phyloP scores from a whole-genome alignment of 2,888 invertebrate genomes.

The Drosophila parthenogenetica region DNA sequence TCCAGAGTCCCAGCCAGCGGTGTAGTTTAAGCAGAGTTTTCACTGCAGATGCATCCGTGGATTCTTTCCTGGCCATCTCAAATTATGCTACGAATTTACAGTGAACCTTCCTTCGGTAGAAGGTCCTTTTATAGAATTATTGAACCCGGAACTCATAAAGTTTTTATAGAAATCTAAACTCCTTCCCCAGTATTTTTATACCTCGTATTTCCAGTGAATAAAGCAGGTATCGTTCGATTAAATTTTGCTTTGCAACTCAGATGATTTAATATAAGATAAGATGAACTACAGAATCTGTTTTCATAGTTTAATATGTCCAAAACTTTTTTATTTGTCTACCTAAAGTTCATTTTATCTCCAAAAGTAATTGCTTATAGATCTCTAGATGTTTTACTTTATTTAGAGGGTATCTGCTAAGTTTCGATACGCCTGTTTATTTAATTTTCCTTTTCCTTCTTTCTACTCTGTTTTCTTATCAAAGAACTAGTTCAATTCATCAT shows the following conservation, averaged over 20 bases:
- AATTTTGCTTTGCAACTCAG: too few species aligned
- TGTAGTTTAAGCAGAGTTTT: conserved; percentile 24
- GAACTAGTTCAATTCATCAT: conserved; percentile 14
- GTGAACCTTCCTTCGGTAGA: background rate
- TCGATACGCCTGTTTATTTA: background rate
- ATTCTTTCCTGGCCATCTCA: conserved; percentile 23
- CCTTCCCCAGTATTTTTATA: background rate
- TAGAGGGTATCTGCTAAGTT: conserved; percentile 2
- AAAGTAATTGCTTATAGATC: background rate
- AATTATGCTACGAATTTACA: background rate
- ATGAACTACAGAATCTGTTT: background rate
- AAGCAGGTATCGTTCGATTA: background rate
- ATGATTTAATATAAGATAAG: too few species aligned
- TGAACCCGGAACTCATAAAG: conserved; percentile 1
- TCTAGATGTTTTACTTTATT: background rate
- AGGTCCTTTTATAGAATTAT: conserved; percentile 57
- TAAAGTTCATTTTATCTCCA: too few species aligned
- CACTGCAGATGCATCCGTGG: conserved; percentile 46
- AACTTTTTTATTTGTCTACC: too few species aligned
- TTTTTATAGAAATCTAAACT: conserved; percentile 5
- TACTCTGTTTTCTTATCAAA: background rate
- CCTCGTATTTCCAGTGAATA: background rate
- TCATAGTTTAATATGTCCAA: background rate
- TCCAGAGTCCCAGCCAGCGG: conserved; percentile 53
- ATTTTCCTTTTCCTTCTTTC: background rate